Conservation (phyloP, 2,888 invertebrate species). For the Pharmacophagus antenor region DNA sequence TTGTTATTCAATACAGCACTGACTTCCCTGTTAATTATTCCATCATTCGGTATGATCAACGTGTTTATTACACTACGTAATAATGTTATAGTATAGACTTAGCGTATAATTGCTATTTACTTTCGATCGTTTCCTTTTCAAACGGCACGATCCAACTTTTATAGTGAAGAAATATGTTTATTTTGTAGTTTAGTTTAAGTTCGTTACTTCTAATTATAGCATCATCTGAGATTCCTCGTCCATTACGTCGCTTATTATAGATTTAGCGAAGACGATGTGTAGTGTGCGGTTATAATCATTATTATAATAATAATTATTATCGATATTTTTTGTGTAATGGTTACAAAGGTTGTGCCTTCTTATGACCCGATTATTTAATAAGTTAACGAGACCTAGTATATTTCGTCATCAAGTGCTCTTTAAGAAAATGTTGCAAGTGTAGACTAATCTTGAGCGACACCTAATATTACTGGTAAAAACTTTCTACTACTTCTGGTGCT, state of each 20-base stretch:
- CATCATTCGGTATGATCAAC: constrained; percentile 40
- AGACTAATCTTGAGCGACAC: too few species aligned
- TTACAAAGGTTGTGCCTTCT: too few species aligned
- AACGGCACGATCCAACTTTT: constrained; percentile 11
- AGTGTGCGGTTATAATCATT: background rate
- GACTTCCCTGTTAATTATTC: constrained; percentile 46
- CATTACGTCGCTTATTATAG: background rate
- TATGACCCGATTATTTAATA: too few species aligned
- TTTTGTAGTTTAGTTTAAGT: background rate
- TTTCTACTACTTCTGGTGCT: too few species aligned
- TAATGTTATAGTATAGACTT: constrained; percentile 32
- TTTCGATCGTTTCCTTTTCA: constrained; percentile 15
- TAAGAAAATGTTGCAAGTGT: too few species aligned
- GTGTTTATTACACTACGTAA: constrained; percentile 27
- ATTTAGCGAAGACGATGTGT: background rate
- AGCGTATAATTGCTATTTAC: constrained; percentile 20
- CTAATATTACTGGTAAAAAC: too few species aligned
- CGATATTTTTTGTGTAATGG: too few species aligned
- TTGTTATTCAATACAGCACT: constrained; percentile 45
- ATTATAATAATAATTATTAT: too few species aligned
- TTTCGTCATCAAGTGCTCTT: too few species aligned
- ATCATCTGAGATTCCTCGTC: background rate
- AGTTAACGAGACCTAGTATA: too few species aligned
- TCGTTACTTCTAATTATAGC: background rate
- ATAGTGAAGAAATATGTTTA: background rate